These are phyloP conservation scores for Diceros bicornis DNA, from an alignment of 2,797 vertebrate species.

Conservation along the genomic window DNA sequence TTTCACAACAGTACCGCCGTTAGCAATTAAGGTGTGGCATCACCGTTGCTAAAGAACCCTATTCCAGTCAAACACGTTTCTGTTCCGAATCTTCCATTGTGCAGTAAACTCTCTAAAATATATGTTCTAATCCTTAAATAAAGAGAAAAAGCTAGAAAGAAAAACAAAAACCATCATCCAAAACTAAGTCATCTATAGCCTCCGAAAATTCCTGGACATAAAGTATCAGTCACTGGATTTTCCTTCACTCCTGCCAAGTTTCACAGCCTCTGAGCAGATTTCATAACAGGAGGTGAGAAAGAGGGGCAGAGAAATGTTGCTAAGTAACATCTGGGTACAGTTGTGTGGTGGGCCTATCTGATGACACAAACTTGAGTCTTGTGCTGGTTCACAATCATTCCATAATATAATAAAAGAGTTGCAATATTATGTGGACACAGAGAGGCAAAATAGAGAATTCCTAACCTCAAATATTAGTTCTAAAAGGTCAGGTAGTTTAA, in stretches of 20 bases:
- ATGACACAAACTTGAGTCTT: background rate
- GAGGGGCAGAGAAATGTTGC: background rate
- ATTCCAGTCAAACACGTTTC: slow-evolving; percentile 78
- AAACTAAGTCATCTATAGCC: slow-evolving; percentile 11
- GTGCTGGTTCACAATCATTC: background rate
- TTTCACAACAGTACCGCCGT: slow-evolving; percentile 70
- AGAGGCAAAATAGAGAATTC: background rate
- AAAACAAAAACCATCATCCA: slow-evolving; percentile 10
- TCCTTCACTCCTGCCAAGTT: slow-evolving; percentile 19
- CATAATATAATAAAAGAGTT: background rate
- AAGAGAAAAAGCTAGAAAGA: background rate
- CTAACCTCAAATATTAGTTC: background rate
- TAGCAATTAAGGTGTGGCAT: slow-evolving; percentile 79
- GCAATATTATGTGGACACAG: background rate
- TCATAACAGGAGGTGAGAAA: background rate
- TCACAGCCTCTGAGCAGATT: background rate
- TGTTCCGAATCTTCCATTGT: slow-evolving; percentile 54
- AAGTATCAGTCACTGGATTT: slow-evolving; percentile 46
- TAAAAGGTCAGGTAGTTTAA: slow-evolving; percentile 41
- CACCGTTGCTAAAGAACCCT: background rate
- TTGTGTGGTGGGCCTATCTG: background rate
- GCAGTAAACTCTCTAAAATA: background rate
- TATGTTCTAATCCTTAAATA: slow-evolving; percentile 51
- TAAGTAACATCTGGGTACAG: background rate
- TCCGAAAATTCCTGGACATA: slow-evolving; percentile 51